Evolutionary conservation across 2,797 vertebrate species (phyloP).

Genomic region (Psittacula echo): DNA sequence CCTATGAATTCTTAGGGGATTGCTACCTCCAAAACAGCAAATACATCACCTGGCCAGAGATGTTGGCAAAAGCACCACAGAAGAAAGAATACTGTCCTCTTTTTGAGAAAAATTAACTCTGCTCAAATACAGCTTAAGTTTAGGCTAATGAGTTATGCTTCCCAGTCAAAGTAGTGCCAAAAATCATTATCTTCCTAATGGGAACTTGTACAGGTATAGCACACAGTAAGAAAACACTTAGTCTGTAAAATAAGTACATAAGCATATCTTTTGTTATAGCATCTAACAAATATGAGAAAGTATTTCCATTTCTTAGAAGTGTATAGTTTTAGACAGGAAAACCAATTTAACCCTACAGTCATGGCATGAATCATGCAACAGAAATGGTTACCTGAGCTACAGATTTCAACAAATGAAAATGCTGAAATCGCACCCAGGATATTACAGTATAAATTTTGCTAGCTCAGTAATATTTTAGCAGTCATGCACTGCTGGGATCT

Average conservation of each 20-base stretch:
- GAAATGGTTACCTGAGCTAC: constrained; percentile 8
- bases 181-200: neutral
- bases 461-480: constrained; percentile 66
- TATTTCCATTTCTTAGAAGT: neutral
- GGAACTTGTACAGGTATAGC: neutral
- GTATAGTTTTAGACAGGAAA: neutral
- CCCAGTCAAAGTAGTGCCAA: neutral
- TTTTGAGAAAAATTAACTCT: neutral
- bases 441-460: constrained; percentile 42
- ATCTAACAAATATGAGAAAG: neutral
- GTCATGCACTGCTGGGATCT: constrained; percentile 41
- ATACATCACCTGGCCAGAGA: neutral
- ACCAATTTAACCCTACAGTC: neutral
- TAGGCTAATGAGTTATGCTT: neutral
- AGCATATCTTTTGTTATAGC: neutral
- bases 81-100: neutral
- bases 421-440: constrained; percentile 37
- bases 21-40: neutral
- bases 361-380: neutral
- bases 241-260: neutral
- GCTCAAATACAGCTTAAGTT: neutral
- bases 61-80: neutral
- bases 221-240: neutral
- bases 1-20: neutral
- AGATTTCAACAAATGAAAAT: constrained; percentile 45